Percentiles rank a stretch among this genome's conserved stretches.
phyloP scores from a whole-genome alignment of 2,113 vertebrate genomes.

The Caranx ignobilis region DNA sequence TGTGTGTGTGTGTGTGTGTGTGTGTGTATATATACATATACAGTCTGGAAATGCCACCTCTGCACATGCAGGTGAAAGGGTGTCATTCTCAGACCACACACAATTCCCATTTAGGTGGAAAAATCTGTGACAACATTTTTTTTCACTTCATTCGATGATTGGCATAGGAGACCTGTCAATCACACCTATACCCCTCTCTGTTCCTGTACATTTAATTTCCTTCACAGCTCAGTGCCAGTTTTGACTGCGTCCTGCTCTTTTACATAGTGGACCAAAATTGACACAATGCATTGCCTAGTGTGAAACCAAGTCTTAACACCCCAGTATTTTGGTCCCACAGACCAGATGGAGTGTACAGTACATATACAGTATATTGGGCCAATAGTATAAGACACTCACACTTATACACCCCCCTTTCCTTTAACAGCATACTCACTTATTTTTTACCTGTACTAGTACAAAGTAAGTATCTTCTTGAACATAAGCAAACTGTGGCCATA shows the following conservation, averaged over 20 bases:
- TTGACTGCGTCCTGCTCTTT: not conserved
- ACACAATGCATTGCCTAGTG: no score
- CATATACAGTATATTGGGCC: no score
- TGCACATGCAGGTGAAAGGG: constrained; percentile 16
- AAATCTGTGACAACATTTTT: constrained; percentile 10
- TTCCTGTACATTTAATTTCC: not conserved
- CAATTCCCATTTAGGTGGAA: constrained; percentile 46
- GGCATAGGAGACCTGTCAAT: constrained; percentile 1
- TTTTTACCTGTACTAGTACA: no score
- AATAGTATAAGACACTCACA: no score
- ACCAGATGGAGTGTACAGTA: no score
- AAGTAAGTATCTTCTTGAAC: no score
- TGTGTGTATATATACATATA: no score
- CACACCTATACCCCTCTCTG: constrained; percentile 22
- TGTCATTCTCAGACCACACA: constrained; percentile 52
- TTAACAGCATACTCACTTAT: no score
- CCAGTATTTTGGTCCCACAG: no score
- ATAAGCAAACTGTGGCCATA: no score
- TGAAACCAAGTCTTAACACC: no score
- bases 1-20: constrained; percentile 4
- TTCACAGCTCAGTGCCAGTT: not conserved
- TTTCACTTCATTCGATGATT: not conserved
- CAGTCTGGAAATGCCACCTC: constrained; percentile 40
- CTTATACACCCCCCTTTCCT: no score
- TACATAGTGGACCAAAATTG: not conserved